Percentiles rank a stretch among this genome's conserved stretches.
Evolutionary conservation across 2,888 invertebrate species (phyloP).

Genomic region (Tuta absoluta): DNA sequence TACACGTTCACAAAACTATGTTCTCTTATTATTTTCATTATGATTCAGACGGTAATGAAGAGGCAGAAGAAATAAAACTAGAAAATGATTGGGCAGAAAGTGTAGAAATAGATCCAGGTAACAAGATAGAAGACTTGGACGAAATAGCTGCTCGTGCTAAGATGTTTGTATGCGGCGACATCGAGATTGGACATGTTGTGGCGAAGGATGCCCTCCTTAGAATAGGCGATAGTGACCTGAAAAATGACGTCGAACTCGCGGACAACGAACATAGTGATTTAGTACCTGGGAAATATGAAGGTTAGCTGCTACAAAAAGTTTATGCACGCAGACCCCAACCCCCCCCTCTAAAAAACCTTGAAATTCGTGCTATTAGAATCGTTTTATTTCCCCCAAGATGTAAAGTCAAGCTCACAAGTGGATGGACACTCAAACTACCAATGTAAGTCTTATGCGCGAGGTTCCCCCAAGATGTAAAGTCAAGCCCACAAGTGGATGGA

Average conservation of each 20-base stretch:
- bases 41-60: neutral
- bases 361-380: too few species aligned
- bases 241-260: slow-evolving; percentile 72
- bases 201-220: slow-evolving; percentile 60
- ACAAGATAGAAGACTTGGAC: slow-evolving; percentile 56
- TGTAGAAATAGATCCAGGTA: slow-evolving; percentile 56
- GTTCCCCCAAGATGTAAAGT: too few species aligned
- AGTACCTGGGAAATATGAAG: slow-evolving; percentile 89
- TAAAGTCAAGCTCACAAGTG: too few species aligned
- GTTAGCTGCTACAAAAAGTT: too few species aligned
- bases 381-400: too few species aligned
- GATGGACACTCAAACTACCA: too few species aligned
- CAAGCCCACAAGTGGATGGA: too few species aligned
- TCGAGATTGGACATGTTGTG: slow-evolving; percentile 74
- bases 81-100: slow-evolving; percentile 39
- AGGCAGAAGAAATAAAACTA: neutral
- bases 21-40: neutral
- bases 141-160: slow-evolving; percentile 58
- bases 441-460: too few species aligned
- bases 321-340: too few species aligned
- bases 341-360: too few species aligned
- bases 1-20: neutral
- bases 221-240: slow-evolving; percentile 52
- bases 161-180: slow-evolving; percentile 67
- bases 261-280: slow-evolving; percentile 87